A percentile compares a stretch with the other conserved stretches of the same genome.
Evolutionary conservation across 2,113 vertebrate genomes (phyloP).

Genomic region (Athene noctua): DNA sequence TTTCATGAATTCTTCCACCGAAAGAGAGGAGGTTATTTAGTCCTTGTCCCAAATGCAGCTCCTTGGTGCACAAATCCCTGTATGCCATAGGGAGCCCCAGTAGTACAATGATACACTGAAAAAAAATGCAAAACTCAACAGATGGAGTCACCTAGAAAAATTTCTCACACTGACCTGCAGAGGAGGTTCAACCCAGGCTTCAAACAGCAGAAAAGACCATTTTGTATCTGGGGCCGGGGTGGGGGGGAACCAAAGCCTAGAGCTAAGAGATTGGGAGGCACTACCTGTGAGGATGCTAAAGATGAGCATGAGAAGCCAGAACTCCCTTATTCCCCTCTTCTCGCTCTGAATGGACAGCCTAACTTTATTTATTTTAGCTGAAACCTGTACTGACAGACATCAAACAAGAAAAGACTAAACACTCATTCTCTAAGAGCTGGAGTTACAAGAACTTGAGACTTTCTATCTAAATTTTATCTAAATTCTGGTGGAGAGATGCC

Average conservation of each 20-base stretch:
- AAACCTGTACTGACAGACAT: conserved; percentile 2
- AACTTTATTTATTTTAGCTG: background rate
- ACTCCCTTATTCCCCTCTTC: background rate
- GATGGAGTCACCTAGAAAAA: background rate
- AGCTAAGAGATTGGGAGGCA: background rate
- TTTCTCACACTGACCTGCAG: background rate
- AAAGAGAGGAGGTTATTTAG: background rate
- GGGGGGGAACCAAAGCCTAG: background rate
- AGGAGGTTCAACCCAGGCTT: background rate
- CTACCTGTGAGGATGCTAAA: background rate
- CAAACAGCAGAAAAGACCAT: background rate
- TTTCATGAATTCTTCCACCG: background rate
- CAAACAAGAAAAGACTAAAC: background rate
- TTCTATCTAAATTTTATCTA: background rate
- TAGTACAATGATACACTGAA: background rate
- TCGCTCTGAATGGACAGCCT: background rate
- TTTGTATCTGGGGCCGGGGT: background rate
- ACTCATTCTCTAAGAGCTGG: background rate
- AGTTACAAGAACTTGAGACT: background rate
- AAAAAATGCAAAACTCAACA: background rate
- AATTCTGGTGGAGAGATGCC: fast-evolving
- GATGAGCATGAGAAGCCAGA: background rate
- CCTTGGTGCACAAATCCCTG: background rate
- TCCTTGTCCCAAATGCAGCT: background rate
- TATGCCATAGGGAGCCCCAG: background rate